Conservation (phyloP, 2,888 invertebrate genomes). For the Geotrupes spiniger region DNA sequence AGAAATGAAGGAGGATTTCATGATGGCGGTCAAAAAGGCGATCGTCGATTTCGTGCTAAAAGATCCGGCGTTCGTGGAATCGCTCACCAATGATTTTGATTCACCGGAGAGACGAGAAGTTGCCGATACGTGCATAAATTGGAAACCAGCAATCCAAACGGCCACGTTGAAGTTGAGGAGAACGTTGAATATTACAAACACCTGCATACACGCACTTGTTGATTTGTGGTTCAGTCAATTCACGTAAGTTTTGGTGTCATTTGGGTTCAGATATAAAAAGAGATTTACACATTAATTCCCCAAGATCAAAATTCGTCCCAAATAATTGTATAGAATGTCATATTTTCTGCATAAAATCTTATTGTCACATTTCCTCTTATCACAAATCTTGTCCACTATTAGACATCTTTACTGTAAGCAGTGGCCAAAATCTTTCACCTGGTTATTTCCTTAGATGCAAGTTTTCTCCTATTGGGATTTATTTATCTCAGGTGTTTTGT, state of each 20-base stretch:
- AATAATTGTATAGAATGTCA: too few species aligned
- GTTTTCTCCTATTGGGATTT: too few species aligned
- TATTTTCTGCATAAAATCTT: too few species aligned
- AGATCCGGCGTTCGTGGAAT: constrained; percentile 63
- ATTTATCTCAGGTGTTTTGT: too few species aligned
- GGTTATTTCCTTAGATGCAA: too few species aligned
- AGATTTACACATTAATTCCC: too few species aligned
- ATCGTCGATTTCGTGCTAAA: constrained; percentile 89
- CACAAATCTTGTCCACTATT: too few species aligned
- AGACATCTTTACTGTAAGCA: too few species aligned
- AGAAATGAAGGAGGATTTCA: constrained; percentile 83
- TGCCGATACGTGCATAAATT: constrained; percentile 62
- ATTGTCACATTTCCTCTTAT: too few species aligned
- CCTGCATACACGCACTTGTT: constrained; percentile 75
- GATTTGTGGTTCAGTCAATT: constrained; percentile 80
- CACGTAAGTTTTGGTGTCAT: constrained; percentile 51
- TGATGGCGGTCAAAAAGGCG: constrained; percentile 85
- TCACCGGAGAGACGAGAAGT: constrained; percentile 59
- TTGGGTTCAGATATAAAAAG: too few species aligned
- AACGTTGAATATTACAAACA: constrained; percentile 74
- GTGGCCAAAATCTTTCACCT: too few species aligned
- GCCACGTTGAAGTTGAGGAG: constrained; percentile 54
- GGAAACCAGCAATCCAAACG: constrained; percentile 55
- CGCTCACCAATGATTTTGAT: constrained; percentile 52
- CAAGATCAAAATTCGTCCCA: too few species aligned